Percentiles rank a stretch among this genome's conserved stretches.
Evolutionary conservation across 2,113 vertebrate genomes (phyloP).

Genomic region (Prietella phreatophila): DNA sequence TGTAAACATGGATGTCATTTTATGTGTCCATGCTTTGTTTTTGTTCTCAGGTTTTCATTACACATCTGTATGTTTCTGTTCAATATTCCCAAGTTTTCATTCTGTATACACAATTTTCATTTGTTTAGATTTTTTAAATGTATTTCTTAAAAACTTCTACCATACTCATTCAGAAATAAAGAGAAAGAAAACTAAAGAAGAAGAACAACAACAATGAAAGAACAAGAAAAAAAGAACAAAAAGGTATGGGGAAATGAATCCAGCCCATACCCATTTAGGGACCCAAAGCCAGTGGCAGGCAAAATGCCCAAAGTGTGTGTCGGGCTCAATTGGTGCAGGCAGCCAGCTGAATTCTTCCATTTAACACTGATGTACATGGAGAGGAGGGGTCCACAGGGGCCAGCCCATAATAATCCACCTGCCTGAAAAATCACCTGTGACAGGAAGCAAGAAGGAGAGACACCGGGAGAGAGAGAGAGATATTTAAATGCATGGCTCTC

Average conservation of each 20-base stretch:
- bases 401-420: slow-evolving; percentile 71
- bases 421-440: slow-evolving; percentile 75
- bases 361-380: slow-evolving; percentile 71
- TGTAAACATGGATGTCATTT: background rate
- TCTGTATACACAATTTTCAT: background rate
- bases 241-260: slow-evolving; percentile 23
- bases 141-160: background rate
- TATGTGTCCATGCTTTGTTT: background rate
- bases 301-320: slow-evolving; percentile 68
- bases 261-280: slow-evolving; percentile 64
- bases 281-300: slow-evolving; percentile 65
- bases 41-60: background rate
- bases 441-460: slow-evolving; percentile 36
- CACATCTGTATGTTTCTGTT: background rate
- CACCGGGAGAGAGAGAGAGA: background rate
- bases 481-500: background rate
- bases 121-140: background rate
- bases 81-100: background rate
- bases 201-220: background rate
- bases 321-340: slow-evolving; percentile 66
- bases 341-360: slow-evolving; percentile 64
- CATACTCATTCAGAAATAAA: background rate
- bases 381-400: slow-evolving; percentile 60
- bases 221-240: slow-evolving; percentile 13
- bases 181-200: background rate